A percentile compares a stretch with the other conserved stretches of the same genome.
Evolutionary conservation across 2,113 vertebrate genomes (phyloP).

Genomic region (Entelurus aequoreus): DNA sequence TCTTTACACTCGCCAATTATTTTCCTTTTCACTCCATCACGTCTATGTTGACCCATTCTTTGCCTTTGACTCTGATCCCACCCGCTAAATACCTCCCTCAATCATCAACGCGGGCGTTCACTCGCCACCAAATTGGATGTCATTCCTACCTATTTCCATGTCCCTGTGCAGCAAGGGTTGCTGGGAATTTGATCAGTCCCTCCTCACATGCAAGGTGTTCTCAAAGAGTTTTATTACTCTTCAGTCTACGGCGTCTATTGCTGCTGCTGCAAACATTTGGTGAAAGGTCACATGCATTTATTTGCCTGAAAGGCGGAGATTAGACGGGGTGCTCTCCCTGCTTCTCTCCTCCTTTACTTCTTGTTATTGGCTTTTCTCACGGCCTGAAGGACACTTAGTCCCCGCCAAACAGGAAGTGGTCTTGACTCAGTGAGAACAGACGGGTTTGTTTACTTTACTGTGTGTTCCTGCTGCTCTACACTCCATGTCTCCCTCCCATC

Average conservation of each 20-base stretch:
- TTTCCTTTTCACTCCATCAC: slow-evolving; percentile 44
- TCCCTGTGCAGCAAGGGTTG: slow-evolving; percentile 28
- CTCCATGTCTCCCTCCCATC: neutral
- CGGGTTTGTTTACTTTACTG: slow-evolving; percentile 1
- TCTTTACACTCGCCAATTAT: slow-evolving; percentile 50
- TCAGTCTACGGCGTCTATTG: slow-evolving; percentile 17
- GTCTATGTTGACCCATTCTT: slow-evolving; percentile 43
- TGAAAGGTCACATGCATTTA: slow-evolving; percentile 27
- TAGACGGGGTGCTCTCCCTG: slow-evolving; percentile 4
- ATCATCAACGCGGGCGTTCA: slow-evolving; percentile 39
- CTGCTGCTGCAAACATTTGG: slow-evolving; percentile 40
- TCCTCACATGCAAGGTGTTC: slow-evolving; percentile 24
- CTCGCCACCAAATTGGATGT: slow-evolving; percentile 37
- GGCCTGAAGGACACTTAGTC: slow-evolving; percentile 35
- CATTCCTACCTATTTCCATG: slow-evolving; percentile 36
- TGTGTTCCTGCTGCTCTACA: slow-evolving; percentile 9
- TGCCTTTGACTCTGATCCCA: slow-evolving; percentile 37
- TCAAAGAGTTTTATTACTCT: slow-evolving; percentile 21
- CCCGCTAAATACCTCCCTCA: slow-evolving; percentile 35
- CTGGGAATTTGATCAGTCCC: slow-evolving; percentile 16
- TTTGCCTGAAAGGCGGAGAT: slow-evolving; percentile 8
- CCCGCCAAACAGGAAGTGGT: slow-evolving; percentile 37
- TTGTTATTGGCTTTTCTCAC: slow-evolving; percentile 29
- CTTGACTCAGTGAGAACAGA: slow-evolving; percentile 41
- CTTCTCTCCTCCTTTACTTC: slow-evolving; percentile 39